These are phyloP conservation scores for Rhipidura dahli DNA, from an alignment of 2,113 vertebrate species.

Conservation along the genomic window DNA sequence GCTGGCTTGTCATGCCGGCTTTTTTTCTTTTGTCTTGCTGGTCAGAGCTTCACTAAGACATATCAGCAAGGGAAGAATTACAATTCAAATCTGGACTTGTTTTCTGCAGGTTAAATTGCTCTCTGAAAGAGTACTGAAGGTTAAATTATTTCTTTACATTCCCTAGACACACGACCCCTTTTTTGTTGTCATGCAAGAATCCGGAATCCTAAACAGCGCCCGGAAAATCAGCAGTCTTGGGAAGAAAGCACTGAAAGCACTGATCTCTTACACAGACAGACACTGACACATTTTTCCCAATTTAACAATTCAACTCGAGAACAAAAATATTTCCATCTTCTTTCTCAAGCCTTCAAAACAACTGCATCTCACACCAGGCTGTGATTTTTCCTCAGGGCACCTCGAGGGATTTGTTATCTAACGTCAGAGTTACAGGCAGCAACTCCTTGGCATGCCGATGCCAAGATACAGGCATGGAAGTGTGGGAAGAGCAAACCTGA, in stretches of 20 bases:
- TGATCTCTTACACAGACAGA: neutral
- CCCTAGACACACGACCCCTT: neutral
- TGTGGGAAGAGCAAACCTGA: constrained; percentile 11
- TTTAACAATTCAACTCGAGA: neutral
- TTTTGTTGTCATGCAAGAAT: neutral
- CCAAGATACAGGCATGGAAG: neutral
- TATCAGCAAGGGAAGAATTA: neutral
- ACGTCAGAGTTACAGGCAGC: neutral
- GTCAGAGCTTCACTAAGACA: neutral
- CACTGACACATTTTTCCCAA: neutral
- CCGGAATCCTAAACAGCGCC: neutral
- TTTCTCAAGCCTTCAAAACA: constrained; percentile 26
- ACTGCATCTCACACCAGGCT: neutral
- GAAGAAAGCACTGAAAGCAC: neutral
- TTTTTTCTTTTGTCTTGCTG: neutral
- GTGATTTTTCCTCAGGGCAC: neutral
- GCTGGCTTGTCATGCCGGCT: rapidly evolving
- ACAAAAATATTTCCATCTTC: neutral
- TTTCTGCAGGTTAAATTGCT: neutral
- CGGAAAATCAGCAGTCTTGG: neutral
- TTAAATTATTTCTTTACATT: neutral
- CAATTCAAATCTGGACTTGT: neutral
- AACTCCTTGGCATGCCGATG: neutral
- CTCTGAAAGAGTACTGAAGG: neutral
- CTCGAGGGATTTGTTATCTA: neutral